Evolutionary conservation across 1,140 invertebrate species (phyloP).

Genomic region (Choristoneura fumiferana): DNA sequence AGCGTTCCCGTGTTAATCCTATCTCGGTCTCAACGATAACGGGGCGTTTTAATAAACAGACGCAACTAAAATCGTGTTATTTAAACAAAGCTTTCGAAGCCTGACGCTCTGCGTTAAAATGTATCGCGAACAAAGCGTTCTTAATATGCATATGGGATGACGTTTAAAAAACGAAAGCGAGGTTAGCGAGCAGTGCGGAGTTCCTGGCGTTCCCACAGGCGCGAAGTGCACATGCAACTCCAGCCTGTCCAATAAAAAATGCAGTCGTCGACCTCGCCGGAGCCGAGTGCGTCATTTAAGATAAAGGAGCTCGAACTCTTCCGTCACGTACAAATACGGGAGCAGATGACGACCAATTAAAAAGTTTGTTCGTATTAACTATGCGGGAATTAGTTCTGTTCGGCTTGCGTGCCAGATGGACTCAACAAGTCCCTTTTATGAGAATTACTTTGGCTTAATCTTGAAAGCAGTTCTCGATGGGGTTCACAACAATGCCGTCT

Average conservation of each 20-base stretch:
- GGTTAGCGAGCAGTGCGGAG: conserved; percentile 41
- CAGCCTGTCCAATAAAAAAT: conserved; percentile 55
- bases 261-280: conserved; percentile 59
- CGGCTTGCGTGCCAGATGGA: conserved; percentile 64
- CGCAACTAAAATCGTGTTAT: neutral
- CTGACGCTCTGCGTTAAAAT: neutral
- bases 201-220: conserved; percentile 63
- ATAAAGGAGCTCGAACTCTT: conserved; percentile 56
- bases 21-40: conserved; percentile 43
- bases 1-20: conserved; percentile 38
- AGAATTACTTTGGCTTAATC: conserved; percentile 21
- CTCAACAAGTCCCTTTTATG: conserved; percentile 43
- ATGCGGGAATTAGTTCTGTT: conserved; percentile 59
- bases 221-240: conserved; percentile 58
- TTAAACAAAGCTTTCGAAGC: too few relatives aligned
- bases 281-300: conserved; percentile 58
- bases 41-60: conserved; percentile 24
- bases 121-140: conserved; percentile 23
- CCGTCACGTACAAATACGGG: conserved; percentile 59
- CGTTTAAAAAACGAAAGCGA: conserved; percentile 35
- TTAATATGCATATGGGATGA: conserved; percentile 24
- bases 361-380: conserved; percentile 72
- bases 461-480: conserved; percentile 5
- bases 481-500: conserved; percentile 1
- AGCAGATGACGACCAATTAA: conserved; percentile 76